Evolutionary conservation across 2,113 vertebrate species (phyloP).

Genomic region (Clarias batrachus): DNA sequence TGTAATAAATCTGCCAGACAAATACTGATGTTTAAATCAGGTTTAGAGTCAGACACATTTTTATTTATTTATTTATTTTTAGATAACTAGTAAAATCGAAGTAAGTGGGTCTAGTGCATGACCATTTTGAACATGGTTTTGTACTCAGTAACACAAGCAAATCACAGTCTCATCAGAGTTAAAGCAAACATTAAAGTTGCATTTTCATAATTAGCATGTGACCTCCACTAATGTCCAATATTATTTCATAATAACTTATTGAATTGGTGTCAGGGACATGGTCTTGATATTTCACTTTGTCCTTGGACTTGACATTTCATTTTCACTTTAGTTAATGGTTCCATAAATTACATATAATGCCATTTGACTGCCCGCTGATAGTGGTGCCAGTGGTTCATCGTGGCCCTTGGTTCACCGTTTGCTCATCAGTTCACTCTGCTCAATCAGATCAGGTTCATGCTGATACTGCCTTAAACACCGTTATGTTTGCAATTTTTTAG

Average conservation of each 20-base stretch:
- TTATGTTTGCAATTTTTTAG: not conserved
- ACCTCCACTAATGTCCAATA: no score
- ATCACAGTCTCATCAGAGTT: not conserved
- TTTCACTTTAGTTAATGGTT: constrained; percentile 16
- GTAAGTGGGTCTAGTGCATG: not conserved
- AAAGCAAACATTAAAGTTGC: not conserved
- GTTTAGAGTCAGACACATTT: not conserved
- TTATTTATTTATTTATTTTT: not conserved
- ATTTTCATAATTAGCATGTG: not conserved
- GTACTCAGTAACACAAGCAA: not conserved
- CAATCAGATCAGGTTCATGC: constrained; percentile 4
- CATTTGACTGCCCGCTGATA: not conserved
- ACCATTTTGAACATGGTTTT: not conserved
- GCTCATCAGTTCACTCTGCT: not conserved
- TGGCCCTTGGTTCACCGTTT: not conserved
- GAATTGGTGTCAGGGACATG: not conserved
- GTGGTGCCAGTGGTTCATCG: not conserved
- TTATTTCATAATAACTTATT: not conserved
- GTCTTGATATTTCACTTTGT: not conserved
- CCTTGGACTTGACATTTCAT: not conserved
- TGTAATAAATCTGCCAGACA: not conserved
- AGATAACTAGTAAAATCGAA: not conserved
- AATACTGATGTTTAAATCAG: not conserved
- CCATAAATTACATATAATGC: not conserved
- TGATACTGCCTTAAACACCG: not conserved